These are phyloP conservation scores for Scaptodrosophila lebanonensis DNA, from an alignment of 1,140 invertebrate species.

Conservation along the genomic window DNA sequence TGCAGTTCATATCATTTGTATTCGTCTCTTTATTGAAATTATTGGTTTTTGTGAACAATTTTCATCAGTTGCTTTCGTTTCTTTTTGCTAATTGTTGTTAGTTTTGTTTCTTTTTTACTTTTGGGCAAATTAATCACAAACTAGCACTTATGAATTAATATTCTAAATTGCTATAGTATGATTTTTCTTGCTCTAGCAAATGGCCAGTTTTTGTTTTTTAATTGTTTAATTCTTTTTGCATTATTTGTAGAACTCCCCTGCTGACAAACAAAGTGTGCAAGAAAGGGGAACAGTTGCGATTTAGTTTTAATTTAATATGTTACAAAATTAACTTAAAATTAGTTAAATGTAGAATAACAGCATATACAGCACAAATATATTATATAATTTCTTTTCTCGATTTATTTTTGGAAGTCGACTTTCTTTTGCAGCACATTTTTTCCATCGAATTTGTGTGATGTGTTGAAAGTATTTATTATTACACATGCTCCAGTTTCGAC, in stretches of 20 bases:
- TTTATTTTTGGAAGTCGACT: no score
- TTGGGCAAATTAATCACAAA: conserved; percentile 51
- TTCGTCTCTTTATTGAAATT: conserved; percentile 43
- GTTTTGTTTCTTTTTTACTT: conserved; percentile 15
- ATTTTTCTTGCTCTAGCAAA: background rate
- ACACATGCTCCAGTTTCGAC: no score
- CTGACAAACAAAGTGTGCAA: no score
- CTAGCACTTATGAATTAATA: conserved; percentile 31
- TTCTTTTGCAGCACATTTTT: no score
- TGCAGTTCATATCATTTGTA: conserved; percentile 60
- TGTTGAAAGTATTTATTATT: no score
- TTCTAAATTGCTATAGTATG: conserved; percentile 39
- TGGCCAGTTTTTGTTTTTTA: conserved; percentile 1
- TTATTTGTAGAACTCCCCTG: no score
- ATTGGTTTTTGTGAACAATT: conserved; percentile 46
- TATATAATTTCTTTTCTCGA: background rate
- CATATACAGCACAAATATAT: conserved; percentile 44
- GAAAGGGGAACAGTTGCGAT: no score
- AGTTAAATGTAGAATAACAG: conserved; percentile 58
- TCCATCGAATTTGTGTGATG: no score
- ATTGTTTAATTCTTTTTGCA: conserved; percentile 3
- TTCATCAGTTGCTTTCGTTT: conserved; percentile 48
- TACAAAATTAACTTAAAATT: conserved; percentile 59
- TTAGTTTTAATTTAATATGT: conserved; percentile 5
- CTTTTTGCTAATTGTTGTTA: no score